phyloP scores from a whole-genome alignment of 2,888 invertebrate species.

The Lasioglossum vierecki region DNA sequence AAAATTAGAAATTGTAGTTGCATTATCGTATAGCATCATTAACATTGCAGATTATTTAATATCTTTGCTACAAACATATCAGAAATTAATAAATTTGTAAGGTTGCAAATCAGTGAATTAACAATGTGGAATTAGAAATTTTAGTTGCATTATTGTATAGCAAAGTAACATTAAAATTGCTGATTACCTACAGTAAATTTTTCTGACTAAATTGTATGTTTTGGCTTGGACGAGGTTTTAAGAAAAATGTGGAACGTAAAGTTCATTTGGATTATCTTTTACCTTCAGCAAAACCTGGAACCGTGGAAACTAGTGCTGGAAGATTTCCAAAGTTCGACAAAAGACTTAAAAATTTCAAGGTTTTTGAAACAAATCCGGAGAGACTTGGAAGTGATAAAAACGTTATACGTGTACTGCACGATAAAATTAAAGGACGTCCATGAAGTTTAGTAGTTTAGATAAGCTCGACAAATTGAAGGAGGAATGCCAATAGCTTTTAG shows the following conservation, averaged over 20 bases:
- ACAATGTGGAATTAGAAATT: background rate
- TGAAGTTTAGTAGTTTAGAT: background rate
- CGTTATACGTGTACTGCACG: background rate
- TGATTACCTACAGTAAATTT: background rate
- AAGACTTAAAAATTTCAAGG: constrained; percentile 16
- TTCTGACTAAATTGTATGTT: background rate
- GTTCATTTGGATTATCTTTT: background rate
- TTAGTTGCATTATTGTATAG: background rate
- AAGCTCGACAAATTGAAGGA: background rate
- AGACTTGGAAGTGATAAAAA: constrained; percentile 10
- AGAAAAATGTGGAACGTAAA: background rate
- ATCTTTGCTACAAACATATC: background rate
- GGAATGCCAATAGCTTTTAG: background rate
- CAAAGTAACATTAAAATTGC: background rate
- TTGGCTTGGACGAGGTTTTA: background rate
- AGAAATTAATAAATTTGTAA: background rate
- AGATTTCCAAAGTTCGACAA: constrained; percentile 10
- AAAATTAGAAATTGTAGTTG: no score
- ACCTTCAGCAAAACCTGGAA: background rate
- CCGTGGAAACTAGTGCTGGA: constrained; percentile 1
- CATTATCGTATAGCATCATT: no score
- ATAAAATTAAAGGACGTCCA: background rate
- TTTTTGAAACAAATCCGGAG: background rate
- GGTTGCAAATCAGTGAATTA: background rate
- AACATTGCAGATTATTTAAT: no score